Conservation (phyloP, 2,113 vertebrate species). For the Mobula birostris region DNA sequence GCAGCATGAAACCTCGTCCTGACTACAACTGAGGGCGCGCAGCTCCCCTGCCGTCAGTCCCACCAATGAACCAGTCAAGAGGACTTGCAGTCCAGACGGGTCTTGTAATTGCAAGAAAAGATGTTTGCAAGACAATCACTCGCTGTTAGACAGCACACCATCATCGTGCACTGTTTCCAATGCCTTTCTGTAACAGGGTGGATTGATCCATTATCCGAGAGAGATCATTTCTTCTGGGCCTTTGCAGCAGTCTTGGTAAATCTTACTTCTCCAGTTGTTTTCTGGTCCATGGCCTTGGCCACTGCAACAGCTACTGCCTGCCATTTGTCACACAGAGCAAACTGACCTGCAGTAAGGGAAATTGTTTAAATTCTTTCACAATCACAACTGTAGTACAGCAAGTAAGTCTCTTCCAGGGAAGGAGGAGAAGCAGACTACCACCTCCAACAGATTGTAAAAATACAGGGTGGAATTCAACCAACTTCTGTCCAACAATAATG, state of each 20-base stretch:
- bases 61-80: too few species aligned
- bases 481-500: too few species aligned
- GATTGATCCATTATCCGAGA: too few species aligned
- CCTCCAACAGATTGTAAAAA: neutral
- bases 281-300: slow-evolving; percentile 61
- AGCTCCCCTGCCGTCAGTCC: too few species aligned
- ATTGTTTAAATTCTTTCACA: neutral
- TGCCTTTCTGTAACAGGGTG: too few species aligned
- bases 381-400: neutral
- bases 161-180: too few species aligned
- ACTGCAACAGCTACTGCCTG: slow-evolving; percentile 70
- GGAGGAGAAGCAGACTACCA: neutral
- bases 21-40: too few species aligned
- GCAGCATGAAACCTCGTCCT: too few species aligned
- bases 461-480: too few species aligned
- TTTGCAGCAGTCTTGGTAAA: slow-evolving; percentile 67
- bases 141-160: too few species aligned
- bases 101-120: too few species aligned
- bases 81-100: neutral
- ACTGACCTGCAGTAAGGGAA: slow-evolving; percentile 53
- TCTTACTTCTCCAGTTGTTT: slow-evolving; percentile 52
- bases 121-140: too few species aligned
- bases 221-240: slow-evolving; percentile 59
- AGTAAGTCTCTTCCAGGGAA: neutral
- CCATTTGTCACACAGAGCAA: slow-evolving; percentile 72